Evolutionary conservation across 2,797 vertebrate species (phyloP).

Genomic region (Melanotaenia pygmaea): DNA sequence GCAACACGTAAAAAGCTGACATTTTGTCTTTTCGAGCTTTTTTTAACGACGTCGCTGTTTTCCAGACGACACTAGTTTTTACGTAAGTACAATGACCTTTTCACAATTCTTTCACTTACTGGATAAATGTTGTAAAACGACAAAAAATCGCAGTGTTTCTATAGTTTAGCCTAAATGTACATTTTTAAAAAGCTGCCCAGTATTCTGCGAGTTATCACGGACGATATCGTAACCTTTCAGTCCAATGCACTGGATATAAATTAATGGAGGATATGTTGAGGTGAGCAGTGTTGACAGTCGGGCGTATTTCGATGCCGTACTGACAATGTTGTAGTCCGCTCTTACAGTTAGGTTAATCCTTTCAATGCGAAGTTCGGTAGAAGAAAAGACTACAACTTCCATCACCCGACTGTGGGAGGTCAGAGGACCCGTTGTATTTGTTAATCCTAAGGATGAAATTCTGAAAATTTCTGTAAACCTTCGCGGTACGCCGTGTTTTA

Average conservation of each 20-base stretch:
- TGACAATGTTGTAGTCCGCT: constrained; percentile 45
- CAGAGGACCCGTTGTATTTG: accelerated
- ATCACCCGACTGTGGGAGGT: background rate
- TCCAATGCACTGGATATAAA: background rate
- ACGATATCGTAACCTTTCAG: background rate
- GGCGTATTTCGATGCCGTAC: constrained; percentile 9
- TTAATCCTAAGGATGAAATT: accelerated
- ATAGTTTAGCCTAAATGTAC: background rate
- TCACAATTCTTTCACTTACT: background rate
- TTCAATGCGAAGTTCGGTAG: accelerated
- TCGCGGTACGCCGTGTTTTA: background rate
- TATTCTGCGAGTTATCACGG: accelerated
- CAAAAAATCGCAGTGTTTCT: background rate
- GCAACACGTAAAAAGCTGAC: background rate
- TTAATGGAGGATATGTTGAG: background rate
- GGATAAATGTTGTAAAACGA: background rate
- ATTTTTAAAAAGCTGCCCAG: background rate
- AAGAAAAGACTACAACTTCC: constrained; percentile 59
- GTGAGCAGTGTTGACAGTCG: constrained; percentile 38
- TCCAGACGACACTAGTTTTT: constrained; percentile 3
- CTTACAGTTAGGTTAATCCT: accelerated
- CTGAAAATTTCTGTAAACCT: background rate
- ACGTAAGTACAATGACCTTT: constrained; percentile 63
- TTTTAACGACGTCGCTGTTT: background rate
- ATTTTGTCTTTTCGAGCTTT: background rate